Percentiles rank a stretch among this genome's conserved stretches.
These are phyloP conservation scores for Rhynchotus rufescens DNA, from an alignment of 2,797 vertebrate species.

Conservation along the genomic window DNA sequence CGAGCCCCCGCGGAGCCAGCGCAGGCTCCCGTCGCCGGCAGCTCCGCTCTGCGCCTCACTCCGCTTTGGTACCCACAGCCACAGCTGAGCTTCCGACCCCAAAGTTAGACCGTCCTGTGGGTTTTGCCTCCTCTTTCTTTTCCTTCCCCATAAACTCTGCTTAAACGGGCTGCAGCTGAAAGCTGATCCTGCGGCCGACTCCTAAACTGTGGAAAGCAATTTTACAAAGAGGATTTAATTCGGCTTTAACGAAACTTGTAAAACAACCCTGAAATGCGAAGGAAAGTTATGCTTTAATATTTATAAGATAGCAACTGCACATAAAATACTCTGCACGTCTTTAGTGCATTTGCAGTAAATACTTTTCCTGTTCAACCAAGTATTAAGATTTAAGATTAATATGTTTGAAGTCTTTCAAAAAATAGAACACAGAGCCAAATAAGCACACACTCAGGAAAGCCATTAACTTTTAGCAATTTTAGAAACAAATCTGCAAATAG, in stretches of 20 bases:
- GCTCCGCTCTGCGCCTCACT: background rate
- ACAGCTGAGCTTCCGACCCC: too few relatives aligned
- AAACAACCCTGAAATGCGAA: background rate
- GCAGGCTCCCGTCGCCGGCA: too few relatives aligned
- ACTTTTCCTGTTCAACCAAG: accelerated
- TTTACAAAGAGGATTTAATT: background rate
- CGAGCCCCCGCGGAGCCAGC: too few relatives aligned
- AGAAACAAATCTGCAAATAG: background rate
- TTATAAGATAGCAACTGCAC: background rate
- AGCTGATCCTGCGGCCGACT: background rate
- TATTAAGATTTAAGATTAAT: background rate
- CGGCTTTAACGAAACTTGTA: background rate
- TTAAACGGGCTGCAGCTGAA: background rate
- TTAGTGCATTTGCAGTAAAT: background rate
- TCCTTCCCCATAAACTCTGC: background rate
- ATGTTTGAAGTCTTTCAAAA: background rate
- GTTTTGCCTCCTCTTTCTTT: background rate
- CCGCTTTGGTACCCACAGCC: background rate
- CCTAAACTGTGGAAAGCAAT: background rate
- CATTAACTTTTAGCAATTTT: background rate
- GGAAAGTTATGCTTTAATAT: background rate
- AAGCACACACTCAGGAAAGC: background rate
- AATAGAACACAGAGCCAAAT: background rate
- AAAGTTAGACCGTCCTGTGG: accelerated
- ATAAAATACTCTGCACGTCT: background rate